Conservation (phyloP, 2,888 invertebrate species). For the Cataglyphis cursor region DNA sequence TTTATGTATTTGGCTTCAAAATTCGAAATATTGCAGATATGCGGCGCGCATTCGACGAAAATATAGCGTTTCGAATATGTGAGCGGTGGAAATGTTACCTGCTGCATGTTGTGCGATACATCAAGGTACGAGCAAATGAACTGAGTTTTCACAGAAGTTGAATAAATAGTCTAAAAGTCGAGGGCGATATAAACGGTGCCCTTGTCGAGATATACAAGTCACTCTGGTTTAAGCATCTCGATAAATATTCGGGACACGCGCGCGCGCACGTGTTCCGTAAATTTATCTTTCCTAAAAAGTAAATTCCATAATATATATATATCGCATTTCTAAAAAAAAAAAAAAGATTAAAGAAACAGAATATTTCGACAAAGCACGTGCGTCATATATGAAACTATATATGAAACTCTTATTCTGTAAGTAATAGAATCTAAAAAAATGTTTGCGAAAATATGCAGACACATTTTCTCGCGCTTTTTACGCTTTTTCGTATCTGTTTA, state of each 20-base stretch:
- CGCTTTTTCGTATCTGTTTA: neutral
- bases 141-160: slow-evolving; percentile 1
- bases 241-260: slow-evolving; percentile 17
- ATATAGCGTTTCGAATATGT: neutral
- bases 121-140: slow-evolving; percentile 1
- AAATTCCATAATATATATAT: neutral
- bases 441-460: neutral
- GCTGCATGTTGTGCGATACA: neutral
- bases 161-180: slow-evolving; percentile 29
- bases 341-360: slow-evolving; percentile 1
- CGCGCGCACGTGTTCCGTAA: neutral
- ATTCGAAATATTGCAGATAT: slow-evolving; percentile 23
- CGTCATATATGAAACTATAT: no score
- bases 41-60: neutral
- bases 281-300: slow-evolving; percentile 21
- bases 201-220: slow-evolving; percentile 5
- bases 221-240: slow-evolving; percentile 14
- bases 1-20: slow-evolving; percentile 5
- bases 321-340: neutral
- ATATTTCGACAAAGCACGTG: neutral
- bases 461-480: neutral
- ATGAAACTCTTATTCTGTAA: neutral
- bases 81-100: neutral
- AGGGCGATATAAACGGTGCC: slow-evolving; percentile 7
- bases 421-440: neutral